phyloP scores from a whole-genome alignment of 2,797 vertebrate genomes.

The Bryconaethiops microstoma region DNA sequence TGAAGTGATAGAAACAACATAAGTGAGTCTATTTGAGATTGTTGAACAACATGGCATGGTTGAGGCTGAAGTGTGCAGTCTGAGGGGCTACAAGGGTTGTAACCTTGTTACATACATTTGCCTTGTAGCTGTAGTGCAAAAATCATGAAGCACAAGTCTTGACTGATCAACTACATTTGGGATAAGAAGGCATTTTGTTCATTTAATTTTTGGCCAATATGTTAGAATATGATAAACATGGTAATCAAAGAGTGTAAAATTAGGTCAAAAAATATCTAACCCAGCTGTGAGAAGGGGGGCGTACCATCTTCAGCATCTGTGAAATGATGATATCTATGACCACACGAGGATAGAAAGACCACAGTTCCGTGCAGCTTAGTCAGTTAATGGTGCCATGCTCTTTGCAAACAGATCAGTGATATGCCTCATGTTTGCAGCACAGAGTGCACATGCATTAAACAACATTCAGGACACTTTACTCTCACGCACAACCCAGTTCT shows the following conservation, averaged over 20 bases:
- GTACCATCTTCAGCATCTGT: not conserved
- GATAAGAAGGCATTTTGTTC: too few relatives aligned
- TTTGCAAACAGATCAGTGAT: constrained; percentile 34
- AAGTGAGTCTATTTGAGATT: too few relatives aligned
- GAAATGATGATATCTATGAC: constrained; percentile 2
- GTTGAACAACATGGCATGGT: too few relatives aligned
- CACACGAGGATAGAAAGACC: not conserved
- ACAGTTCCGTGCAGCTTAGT: constrained; percentile 24
- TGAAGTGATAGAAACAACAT: too few relatives aligned
- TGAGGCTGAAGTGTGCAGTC: too few relatives aligned
- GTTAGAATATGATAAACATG: constrained; percentile 5
- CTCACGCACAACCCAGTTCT: constrained; percentile 67
- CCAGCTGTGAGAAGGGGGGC: not conserved
- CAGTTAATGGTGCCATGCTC: constrained; percentile 9
- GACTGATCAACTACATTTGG: too few relatives aligned
- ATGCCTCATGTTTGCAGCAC: constrained; percentile 15
- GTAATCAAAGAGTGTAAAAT: not conserved
- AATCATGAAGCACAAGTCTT: too few relatives aligned
- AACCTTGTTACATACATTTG: too few relatives aligned
- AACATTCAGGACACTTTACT: not conserved
- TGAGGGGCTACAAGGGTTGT: too few relatives aligned
- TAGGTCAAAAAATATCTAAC: not conserved
- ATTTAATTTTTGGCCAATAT: not conserved
- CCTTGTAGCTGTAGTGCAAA: too few relatives aligned
- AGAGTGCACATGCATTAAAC: constrained; percentile 11